Evolutionary conservation across 2,888 invertebrate genomes (phyloP).

Genomic region (Pandemis heparana): DNA sequence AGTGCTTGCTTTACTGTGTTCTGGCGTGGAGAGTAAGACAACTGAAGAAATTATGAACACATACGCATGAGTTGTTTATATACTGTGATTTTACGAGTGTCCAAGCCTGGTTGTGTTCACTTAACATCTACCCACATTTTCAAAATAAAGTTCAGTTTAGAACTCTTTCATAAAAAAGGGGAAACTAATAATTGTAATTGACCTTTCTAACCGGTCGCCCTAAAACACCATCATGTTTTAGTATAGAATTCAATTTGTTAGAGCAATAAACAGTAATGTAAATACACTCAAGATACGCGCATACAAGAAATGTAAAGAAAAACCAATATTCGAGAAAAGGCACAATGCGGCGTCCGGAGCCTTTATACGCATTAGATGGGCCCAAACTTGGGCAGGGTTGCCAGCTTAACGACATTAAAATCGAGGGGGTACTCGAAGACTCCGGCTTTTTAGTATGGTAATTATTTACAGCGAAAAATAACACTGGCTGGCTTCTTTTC

Average conservation of each 20-base stretch:
- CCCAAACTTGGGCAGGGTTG: constrained; percentile 19
- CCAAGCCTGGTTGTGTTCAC: no score
- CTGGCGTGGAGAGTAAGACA: no score
- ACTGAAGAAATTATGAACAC: no score
- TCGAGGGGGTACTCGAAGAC: background rate
- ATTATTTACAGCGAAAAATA: background rate
- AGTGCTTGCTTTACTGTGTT: no score
- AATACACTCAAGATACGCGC: constrained; percentile 13
- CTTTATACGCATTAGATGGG: constrained; percentile 20
- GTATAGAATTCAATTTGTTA: constrained; percentile 6
- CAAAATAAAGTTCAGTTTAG: no score
- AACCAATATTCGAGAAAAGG: constrained; percentile 19
- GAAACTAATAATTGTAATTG: no score
- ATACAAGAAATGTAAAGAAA: constrained; percentile 22
- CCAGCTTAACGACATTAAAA: constrained; percentile 14
- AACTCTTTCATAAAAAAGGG: no score
- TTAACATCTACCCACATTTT: no score
- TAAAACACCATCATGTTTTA: constrained; percentile 5
- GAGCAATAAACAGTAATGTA: constrained; percentile 24
- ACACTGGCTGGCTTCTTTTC: no score
- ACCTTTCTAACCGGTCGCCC: background rate
- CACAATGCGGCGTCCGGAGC: constrained; percentile 16
- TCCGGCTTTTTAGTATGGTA: background rate
- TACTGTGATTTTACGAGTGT: no score
- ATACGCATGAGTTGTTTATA: no score